Percentiles rank a stretch among this genome's conserved stretches.
Conservation (phyloP, 2,888 invertebrate genomes). For the Aplocera efformata region DNA sequence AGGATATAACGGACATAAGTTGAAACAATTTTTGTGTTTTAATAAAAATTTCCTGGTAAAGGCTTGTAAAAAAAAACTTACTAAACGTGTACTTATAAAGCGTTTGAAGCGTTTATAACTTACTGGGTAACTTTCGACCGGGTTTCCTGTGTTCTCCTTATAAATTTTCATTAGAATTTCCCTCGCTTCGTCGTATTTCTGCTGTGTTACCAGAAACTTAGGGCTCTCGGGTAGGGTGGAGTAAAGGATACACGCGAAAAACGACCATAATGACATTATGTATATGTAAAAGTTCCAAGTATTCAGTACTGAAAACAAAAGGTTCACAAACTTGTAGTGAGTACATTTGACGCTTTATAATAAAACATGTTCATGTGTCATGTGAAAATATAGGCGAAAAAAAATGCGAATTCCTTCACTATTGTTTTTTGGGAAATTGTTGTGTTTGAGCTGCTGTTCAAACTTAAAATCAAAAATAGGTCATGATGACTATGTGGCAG, state of each 20-base stretch:
- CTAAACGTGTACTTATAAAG: constrained; percentile 11
- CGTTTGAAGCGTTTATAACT: constrained; percentile 21
- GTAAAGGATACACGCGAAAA: constrained; percentile 47
- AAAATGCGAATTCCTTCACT: too few relatives aligned
- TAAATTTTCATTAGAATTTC: constrained; percentile 55
- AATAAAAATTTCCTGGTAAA: too few relatives aligned
- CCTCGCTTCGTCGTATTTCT: constrained; percentile 55
- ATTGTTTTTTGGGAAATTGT: too few relatives aligned
- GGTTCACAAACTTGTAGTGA: background rate
- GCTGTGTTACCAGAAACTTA: constrained; percentile 56
- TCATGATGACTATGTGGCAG: too few relatives aligned
- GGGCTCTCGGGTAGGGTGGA: constrained; percentile 58
- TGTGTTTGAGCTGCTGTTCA: too few relatives aligned
- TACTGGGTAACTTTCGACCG: constrained; percentile 54
- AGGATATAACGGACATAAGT: too few relatives aligned
- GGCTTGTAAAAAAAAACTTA: too few relatives aligned
- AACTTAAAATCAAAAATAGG: too few relatives aligned
- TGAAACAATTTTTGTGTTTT: too few relatives aligned
- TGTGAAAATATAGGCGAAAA: background rate
- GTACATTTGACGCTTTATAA: too few relatives aligned
- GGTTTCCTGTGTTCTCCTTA: constrained; percentile 52
- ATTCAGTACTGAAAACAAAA: constrained; percentile 52
- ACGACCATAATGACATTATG: constrained; percentile 48
- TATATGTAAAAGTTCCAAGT: constrained; percentile 65
- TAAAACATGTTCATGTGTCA: too few relatives aligned